A percentile compares a stretch with the other conserved stretches of the same genome.
These are phyloP conservation scores for Artibeus lituratus DNA, from an alignment of 2,797 vertebrate species.

Conservation along the genomic window DNA sequence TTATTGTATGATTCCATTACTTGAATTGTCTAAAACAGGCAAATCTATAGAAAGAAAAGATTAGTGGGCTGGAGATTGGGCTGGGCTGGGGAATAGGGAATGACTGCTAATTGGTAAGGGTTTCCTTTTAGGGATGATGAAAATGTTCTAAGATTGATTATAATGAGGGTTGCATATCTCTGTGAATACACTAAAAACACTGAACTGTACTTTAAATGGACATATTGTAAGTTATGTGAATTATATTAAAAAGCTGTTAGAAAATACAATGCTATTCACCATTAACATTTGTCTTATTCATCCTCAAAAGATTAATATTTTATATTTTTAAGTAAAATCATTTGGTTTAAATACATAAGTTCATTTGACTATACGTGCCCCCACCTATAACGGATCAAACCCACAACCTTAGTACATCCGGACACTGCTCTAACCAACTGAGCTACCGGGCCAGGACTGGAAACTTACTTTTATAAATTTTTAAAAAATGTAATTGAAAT, in stretches of 20 bases:
- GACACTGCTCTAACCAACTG: not conserved
- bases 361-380: too few species aligned
- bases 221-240: not conserved
- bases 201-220: not conserved
- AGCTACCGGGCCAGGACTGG: not conserved
- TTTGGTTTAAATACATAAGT: too few species aligned
- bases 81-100: not conserved
- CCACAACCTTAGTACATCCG: not conserved
- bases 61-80: not conserved
- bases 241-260: not conserved
- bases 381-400: not conserved
- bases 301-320: conserved; percentile 12
- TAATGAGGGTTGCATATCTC: not conserved
- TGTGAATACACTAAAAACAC: not conserved
- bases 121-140: not conserved
- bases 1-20: not conserved
- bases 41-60: not conserved
- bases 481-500: not conserved
- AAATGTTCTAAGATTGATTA: conserved; percentile 15
- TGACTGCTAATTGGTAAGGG: not conserved
- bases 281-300: conserved; percentile 12
- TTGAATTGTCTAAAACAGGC: not conserved
- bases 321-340: not conserved
- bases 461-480: not conserved
- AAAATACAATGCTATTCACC: not conserved